These are phyloP conservation scores for Zaprionus lineosus DNA, from an alignment of 2,888 invertebrate genomes.

Conservation along the genomic window DNA sequence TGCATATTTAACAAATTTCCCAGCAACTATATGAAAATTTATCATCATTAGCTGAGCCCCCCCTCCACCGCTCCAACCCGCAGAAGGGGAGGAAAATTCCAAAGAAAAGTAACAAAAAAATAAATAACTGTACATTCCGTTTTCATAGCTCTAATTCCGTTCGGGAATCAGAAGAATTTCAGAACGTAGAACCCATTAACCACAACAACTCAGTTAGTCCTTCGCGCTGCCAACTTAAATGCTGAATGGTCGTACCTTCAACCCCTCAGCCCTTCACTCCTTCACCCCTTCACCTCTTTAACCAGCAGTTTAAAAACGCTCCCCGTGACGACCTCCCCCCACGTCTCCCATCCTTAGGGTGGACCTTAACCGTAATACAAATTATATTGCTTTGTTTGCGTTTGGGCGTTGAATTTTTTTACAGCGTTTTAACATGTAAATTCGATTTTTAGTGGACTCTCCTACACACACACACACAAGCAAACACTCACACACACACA, in stretches of 20 bases:
- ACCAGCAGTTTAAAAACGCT: no score
- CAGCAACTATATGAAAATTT: conserved; percentile 38
- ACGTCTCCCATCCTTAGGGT: conserved; percentile 6
- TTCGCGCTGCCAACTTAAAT: conserved; percentile 37
- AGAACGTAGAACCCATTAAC: conserved; percentile 47
- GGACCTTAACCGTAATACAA: conserved; percentile 36
- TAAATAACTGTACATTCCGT: no score
- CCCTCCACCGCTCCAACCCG: neutral
- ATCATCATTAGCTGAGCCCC: conserved; percentile 50
- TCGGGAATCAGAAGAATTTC: neutral
- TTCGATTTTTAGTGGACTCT: conserved; percentile 61
- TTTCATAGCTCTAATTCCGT: conserved; percentile 34
- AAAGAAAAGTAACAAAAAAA: neutral
- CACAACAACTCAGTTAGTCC: conserved; percentile 62
- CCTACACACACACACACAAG: conserved; percentile 5
- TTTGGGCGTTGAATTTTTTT: conserved; percentile 44
- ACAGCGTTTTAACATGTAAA: conserved; percentile 74
- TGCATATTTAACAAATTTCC: conserved; percentile 17
- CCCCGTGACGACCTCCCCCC: no score
- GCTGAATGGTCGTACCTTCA: conserved; percentile 12
- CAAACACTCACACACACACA: conserved; percentile 12
- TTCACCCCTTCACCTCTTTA: conserved; percentile 4
- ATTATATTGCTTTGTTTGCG: conserved; percentile 58
- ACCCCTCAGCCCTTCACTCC: conserved; percentile 6
- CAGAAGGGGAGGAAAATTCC: neutral